phyloP scores from a whole-genome alignment of 2,113 vertebrate genomes.

The Fulmarus glacialis region DNA sequence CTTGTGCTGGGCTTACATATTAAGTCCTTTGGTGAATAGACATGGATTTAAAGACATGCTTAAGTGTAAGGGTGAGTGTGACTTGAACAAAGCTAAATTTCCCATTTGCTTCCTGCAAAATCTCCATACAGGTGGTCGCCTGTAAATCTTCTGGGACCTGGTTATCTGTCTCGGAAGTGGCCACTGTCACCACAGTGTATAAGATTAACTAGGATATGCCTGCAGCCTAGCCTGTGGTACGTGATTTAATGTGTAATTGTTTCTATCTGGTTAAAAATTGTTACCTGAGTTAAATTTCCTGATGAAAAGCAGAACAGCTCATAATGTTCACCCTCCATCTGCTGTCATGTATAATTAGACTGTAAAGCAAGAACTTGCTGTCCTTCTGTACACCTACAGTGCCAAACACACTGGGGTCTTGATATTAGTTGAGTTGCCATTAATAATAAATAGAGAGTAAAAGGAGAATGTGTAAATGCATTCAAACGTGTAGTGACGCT shows the following conservation, averaged over 20 bases:
- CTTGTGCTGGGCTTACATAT: neutral
- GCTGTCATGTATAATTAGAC: conserved; percentile 8
- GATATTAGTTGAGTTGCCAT: conserved; percentile 34
- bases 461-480: conserved; percentile 64
- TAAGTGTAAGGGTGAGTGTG: accelerated
- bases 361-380: conserved; percentile 15
- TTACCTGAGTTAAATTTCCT: conserved; percentile 3
- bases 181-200: neutral
- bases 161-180: neutral
- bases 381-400: neutral
- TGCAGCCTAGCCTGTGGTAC: neutral
- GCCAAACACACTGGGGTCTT: neutral
- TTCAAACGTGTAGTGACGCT: conserved; percentile 29
- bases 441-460: conserved; percentile 68
- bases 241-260: neutral
- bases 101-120: neutral
- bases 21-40: neutral
- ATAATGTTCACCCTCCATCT: neutral
- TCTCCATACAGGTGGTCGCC: neutral
- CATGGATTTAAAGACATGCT: neutral
- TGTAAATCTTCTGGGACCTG: neutral
- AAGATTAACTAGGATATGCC: neutral
- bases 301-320: neutral
- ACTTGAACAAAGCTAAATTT: neutral
- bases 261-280: neutral